Evolutionary conservation across 2,888 invertebrate genomes (phyloP).

Genomic region (Epirrita christyi): DNA sequence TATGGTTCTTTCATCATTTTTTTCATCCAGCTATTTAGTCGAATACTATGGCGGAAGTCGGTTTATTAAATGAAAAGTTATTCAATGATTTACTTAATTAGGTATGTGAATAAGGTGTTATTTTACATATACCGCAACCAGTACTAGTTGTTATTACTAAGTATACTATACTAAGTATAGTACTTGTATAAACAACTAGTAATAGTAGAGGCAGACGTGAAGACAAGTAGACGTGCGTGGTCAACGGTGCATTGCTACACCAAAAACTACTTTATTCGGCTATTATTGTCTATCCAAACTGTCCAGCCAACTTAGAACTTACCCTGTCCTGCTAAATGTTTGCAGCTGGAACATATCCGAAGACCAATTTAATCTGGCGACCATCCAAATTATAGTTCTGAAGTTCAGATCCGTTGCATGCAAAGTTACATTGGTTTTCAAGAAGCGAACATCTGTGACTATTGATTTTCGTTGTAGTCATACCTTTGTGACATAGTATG

Average conservation of each 20-base stretch:
- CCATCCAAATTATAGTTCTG: constrained; percentile 33
- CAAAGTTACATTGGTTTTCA: constrained; percentile 33
- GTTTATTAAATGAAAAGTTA: no score
- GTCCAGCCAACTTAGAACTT: constrained; percentile 17
- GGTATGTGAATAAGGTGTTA: no score
- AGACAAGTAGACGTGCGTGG: no score
- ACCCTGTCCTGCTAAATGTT: constrained; percentile 5
- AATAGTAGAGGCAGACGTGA: no score
- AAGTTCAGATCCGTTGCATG: constrained; percentile 37
- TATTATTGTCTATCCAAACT: not conserved
- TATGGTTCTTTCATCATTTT: no score
- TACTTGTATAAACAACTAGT: not conserved
- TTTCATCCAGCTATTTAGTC: no score
- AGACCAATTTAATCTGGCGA: constrained; percentile 30
- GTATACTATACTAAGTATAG: no score
- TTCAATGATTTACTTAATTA: no score
- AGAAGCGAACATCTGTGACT: constrained; percentile 27
- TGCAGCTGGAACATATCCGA: constrained; percentile 18
- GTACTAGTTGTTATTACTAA: no score
- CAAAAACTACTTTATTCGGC: not conserved
- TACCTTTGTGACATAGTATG: constrained; percentile 6
- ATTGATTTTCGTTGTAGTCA: constrained; percentile 10
- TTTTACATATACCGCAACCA: no score
- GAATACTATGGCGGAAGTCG: no score
- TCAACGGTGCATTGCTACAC: not conserved